Base-by-base conservation (phyloP, 1,140 invertebrate genomes). In the Saccostrea glomerata region DNA sequence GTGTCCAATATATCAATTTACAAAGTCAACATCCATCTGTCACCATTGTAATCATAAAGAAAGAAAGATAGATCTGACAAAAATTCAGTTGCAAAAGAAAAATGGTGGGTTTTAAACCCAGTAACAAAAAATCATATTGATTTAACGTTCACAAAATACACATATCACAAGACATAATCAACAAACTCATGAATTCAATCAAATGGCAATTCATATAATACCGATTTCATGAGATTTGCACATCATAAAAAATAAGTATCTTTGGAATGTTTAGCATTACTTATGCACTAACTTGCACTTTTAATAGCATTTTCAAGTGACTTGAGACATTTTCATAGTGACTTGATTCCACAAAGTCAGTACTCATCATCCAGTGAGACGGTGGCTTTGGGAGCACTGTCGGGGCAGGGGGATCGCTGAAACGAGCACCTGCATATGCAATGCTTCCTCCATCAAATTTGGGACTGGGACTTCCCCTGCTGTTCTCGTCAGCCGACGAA, bases 391-490 rank as follows among this genome's bases (percentile, higher is more conserved):
- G 96, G 60, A 97, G 93, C 87, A 95, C 95, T 84, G 96, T 95
- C 6, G 96, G 96, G 47, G 96, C 96, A 9, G 96, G 96, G 60
- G 96, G 96, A 86, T 96, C 96, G 54, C 95, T 96, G 91, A 96
- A 96, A 90, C 96, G 96, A 15, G 96, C 96, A 89, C 96, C 96
- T 82, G 96, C 96, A 91, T 96, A 96, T 87, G 90, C 90, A 84
- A 73, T 89, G n/a, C 83, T 89, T 58, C 54, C 23, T 66, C 23
- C 56, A 13, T 82, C 87, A 25, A 60, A 56, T 85, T 85, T 63
- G n/a, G 82, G 86, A 36, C 60, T 88, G 25, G 87, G 87, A 47
- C 63, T 86, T n/a, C 66, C 55, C 63, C 85, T 86, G 36, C 63
- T 73, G 55, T 84, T 77, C 70, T 77, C 70, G 70, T 77, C 70